phyloP scores from a whole-genome alignment of 2,888 invertebrate genomes.

The Argyresthia goedartella region DNA sequence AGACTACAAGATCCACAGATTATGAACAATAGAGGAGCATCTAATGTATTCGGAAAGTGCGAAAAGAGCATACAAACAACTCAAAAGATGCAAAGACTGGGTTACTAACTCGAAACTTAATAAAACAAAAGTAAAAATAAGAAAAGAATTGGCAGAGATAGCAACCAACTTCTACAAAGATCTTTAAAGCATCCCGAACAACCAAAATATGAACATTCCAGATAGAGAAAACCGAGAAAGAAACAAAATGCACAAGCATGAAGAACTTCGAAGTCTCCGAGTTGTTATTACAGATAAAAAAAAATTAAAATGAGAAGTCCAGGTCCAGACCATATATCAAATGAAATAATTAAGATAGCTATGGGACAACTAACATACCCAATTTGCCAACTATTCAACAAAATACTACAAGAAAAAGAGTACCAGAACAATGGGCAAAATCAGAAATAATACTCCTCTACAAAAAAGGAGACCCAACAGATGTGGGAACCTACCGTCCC shows the following conservation, averaged over 20 bases:
- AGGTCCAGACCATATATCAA: background rate
- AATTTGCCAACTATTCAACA: background rate
- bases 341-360: background rate
- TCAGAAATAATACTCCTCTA: constrained; percentile 4
- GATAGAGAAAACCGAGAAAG: background rate
- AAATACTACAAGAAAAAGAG: background rate
- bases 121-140: background rate
- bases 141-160: background rate
- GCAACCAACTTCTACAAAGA: background rate
- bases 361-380: background rate
- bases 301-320: background rate
- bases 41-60: background rate
- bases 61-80: background rate
- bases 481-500: constrained; percentile 10
- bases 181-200: background rate
- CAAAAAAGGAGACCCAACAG: constrained; percentile 5
- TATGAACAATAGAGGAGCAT: background rate
- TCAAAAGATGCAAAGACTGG: background rate
- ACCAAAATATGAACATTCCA: background rate
- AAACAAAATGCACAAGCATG: background rate
- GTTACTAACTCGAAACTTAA: background rate
- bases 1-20: background rate
- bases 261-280: background rate
- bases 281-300: background rate
- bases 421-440: constrained; percentile 1